phyloP scores from a whole-genome alignment of 2,113 vertebrate species.

The Limanda limanda region DNA sequence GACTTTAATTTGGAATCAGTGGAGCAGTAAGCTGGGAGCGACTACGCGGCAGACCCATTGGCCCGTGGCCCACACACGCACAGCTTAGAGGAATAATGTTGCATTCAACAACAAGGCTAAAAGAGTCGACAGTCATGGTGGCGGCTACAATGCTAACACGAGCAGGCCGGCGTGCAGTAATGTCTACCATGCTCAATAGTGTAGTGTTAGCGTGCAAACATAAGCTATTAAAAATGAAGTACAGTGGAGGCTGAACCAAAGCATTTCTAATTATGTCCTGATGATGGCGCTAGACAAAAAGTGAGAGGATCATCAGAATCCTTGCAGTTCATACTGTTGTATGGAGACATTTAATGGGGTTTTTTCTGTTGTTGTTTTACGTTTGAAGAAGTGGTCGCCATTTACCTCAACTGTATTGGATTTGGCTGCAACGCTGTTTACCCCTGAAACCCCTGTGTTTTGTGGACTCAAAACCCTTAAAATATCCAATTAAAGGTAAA shows the following conservation, averaged over 20 bases:
- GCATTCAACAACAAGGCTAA: background rate
- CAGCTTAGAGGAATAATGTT: slow-evolving; percentile 6
- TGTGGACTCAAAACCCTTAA: no score
- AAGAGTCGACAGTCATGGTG: background rate
- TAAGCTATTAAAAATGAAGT: background rate
- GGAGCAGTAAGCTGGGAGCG: slow-evolving; percentile 42
- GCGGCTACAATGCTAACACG: background rate
- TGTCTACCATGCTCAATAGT: background rate
- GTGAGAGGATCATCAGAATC: no score
- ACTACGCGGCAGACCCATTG: slow-evolving; percentile 17
- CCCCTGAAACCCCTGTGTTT: no score
- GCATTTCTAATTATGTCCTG: no score
- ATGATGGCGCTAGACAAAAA: background rate
- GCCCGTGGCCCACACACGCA: slow-evolving; percentile 6
- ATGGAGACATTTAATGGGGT: no score
- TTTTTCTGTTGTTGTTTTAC: no score
- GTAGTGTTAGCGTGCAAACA: background rate
- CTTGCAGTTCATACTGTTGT: no score
- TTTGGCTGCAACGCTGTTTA: no score
- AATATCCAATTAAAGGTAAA: background rate
- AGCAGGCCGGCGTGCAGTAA: background rate
- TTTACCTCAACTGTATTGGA: no score
- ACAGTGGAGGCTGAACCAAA: background rate
- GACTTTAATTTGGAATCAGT: slow-evolving; percentile 59
- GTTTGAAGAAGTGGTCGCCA: no score